phyloP scores from a whole-genome alignment of 2,888 invertebrate species.

The Xestia rhomboidea region DNA sequence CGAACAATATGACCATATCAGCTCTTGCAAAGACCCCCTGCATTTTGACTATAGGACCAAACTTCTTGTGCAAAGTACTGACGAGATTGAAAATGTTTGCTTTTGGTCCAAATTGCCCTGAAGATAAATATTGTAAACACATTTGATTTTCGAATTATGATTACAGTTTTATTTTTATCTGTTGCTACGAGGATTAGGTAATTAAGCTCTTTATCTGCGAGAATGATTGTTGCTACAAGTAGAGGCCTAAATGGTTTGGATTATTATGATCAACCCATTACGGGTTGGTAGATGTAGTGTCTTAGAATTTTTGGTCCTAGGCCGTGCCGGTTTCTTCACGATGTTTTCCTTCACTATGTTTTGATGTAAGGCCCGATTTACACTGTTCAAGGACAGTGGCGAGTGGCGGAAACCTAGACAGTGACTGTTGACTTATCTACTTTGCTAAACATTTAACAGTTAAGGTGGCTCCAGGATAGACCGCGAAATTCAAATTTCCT shows the following conservation, averaged over 20 bases:
- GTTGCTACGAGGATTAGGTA: neutral
- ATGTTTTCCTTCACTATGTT: neutral
- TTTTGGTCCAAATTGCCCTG: conserved; percentile 79
- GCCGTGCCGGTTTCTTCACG: neutral
- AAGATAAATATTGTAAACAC: conserved; percentile 43
- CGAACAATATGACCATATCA: conserved; percentile 79
- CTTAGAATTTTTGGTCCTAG: neutral
- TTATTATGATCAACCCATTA: neutral
- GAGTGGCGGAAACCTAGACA: neutral
- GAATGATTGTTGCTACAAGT: neutral
- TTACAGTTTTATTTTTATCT: neutral
- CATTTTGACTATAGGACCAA: conserved; percentile 81
- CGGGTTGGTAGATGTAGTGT: neutral
- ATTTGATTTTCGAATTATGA: neutral
- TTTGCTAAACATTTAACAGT: no score
- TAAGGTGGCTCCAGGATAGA: no score
- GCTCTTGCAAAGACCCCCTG: conserved; percentile 79
- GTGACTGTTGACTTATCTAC: no score
- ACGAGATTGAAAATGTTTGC: conserved; percentile 74
- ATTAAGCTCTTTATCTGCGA: no score
- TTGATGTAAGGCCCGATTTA: neutral
- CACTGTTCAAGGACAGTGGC: neutral
- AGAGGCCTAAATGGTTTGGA: neutral
- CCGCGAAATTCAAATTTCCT: no score
- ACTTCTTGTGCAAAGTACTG: conserved; percentile 75